phyloP scores from a whole-genome alignment of 92 coral and sea anemone genomes.

The Epizoanthus scotinus region DNA sequence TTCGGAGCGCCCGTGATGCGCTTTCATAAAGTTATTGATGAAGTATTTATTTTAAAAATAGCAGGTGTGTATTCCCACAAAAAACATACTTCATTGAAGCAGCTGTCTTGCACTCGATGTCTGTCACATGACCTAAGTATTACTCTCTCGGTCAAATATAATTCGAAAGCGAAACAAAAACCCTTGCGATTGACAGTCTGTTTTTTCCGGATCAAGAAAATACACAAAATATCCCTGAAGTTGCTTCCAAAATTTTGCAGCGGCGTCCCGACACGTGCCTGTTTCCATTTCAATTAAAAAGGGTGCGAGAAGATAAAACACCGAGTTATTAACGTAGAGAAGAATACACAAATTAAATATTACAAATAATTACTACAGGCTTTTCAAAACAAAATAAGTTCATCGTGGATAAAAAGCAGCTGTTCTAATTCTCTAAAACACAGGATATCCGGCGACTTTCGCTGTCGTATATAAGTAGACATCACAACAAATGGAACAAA shows the following conservation, averaged over 20 bases:
- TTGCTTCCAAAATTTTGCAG: conserved; percentile 19
- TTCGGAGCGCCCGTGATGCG: conserved; percentile 88
- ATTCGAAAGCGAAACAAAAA: conserved; percentile 28
- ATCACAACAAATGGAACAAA: conserved; percentile 65
- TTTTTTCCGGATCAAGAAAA: not conserved
- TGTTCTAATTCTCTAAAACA: conserved; percentile 59
- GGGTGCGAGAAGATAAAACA: conserved; percentile 68
- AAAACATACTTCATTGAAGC: conserved; percentile 68
- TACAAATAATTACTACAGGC: conserved; percentile 94
- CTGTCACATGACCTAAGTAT: conserved; percentile 74
- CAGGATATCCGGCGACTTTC: conserved; percentile 85
- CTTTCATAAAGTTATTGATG: conserved; percentile 99
- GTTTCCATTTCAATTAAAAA: conserved; percentile 76
- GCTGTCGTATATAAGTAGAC: conserved; percentile 75
- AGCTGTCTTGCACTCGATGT: conserved; percentile 61
- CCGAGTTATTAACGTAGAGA: conserved; percentile 81
- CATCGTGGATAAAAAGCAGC: conserved; percentile 77
- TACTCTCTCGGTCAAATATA: conserved; percentile 31
- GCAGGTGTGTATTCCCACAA: conserved; percentile 94
- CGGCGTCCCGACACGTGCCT: conserved; percentile 16
- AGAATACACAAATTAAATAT: conserved; percentile 88
- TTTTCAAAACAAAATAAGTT: conserved; percentile 88
- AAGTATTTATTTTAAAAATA: conserved; percentile 86
- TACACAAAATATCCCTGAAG: conserved; percentile 16
- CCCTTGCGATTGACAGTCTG: conserved; percentile 14